Percentiles rank a stretch among this genome's conserved stretches.
phyloP scores from a whole-genome alignment of 2,888 invertebrate species.

The Onthophagus sagittarius region DNA sequence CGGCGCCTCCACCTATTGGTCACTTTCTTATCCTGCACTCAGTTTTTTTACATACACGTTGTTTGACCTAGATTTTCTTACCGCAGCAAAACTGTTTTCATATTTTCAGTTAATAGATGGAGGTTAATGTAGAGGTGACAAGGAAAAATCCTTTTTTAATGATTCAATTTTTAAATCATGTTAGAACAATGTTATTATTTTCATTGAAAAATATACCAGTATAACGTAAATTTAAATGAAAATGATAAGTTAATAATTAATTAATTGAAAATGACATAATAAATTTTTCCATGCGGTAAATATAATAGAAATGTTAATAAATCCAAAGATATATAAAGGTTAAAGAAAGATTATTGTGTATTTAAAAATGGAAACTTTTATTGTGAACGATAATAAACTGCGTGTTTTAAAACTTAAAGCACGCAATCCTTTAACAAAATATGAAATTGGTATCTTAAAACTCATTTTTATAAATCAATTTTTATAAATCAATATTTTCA shows the following conservation, averaged over 20 bases:
- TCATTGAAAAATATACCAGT: too few species aligned
- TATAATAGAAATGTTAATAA: too few species aligned
- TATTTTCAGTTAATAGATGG: slow-evolving; percentile 1
- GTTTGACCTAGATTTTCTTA: slow-evolving; percentile 6
- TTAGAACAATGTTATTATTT: too few species aligned
- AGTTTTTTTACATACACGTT: not conserved
- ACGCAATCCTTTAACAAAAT: not conserved
- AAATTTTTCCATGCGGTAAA: too few species aligned
- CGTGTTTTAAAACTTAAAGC: not conserved
- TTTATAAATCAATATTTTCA: not conserved
- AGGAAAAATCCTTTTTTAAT: not conserved
- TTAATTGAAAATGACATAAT: too few species aligned
- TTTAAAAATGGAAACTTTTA: not conserved
- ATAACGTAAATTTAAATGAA: too few species aligned
- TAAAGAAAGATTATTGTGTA: not conserved
- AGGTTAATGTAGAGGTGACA: not conserved
- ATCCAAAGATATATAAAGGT: too few species aligned
- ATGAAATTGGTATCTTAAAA: not conserved
- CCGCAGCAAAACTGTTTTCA: not conserved
- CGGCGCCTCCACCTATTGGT: slow-evolving; percentile 11
- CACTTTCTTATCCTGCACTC: not conserved
- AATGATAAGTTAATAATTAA: too few species aligned
- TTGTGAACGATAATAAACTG: not conserved
- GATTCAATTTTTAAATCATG: too few species aligned
- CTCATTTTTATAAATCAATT: not conserved